Percentiles rank a stretch among this genome's conserved stretches.
These are phyloP conservation scores for Drosophila planitibia DNA, from an alignment of 2,888 invertebrate genomes.

Conservation along the genomic window DNA sequence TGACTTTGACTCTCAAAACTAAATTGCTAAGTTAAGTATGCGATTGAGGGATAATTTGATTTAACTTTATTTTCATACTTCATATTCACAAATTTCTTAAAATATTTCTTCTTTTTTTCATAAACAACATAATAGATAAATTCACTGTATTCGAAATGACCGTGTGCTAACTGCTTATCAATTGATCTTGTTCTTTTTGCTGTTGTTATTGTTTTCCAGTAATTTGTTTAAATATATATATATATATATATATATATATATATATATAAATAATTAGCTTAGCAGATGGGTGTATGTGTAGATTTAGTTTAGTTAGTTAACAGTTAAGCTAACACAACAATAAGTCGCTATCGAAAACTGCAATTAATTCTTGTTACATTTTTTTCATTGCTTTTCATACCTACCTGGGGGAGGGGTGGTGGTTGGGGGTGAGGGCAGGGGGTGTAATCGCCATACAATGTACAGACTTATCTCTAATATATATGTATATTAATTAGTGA, in stretches of 20 bases:
- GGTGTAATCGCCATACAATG: background rate
- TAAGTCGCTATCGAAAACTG: background rate
- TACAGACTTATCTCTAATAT: constrained; percentile 12
- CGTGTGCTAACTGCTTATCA: constrained; percentile 13
- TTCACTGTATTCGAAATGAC: constrained; percentile 35
- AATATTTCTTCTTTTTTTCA: constrained; percentile 43
- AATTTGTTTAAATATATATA: background rate
- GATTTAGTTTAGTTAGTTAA: constrained; percentile 3
- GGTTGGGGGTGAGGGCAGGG: background rate
- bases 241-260: background rate
- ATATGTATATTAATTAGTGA: constrained; percentile 6
- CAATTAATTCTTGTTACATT: background rate
- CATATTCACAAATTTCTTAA: constrained; percentile 66
- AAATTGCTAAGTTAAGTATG: background rate
- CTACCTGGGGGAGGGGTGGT: background rate
- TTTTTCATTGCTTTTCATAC: constrained; percentile 11
- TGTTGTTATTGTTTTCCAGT: background rate
- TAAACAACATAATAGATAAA: constrained; percentile 66
- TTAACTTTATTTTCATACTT: constrained; percentile 49
- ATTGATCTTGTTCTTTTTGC: constrained; percentile 12
- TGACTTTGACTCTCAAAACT: background rate
- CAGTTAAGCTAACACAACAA: background rate
- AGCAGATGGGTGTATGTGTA: constrained; percentile 7
- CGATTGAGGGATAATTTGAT: constrained; percentile 16
- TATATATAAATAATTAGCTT: background rate